Evolutionary conservation across 2,113 vertebrate species (phyloP).

Genomic region (Poicephalus meyeri): DNA sequence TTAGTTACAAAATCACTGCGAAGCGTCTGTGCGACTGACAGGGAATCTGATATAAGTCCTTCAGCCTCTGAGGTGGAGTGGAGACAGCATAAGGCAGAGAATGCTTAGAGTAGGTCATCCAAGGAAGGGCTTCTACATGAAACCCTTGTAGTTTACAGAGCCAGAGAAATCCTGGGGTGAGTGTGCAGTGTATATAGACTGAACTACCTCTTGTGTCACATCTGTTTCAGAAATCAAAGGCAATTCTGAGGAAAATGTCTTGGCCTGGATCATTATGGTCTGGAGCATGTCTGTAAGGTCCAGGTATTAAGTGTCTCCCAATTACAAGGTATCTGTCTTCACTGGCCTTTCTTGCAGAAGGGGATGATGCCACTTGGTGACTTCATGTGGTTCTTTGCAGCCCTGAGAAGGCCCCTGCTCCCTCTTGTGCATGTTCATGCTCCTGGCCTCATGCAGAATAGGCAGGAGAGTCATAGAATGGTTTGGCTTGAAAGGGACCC

Average conservation of each 20-base stretch:
- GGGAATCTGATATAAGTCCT: neutral
- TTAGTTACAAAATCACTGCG: neutral
- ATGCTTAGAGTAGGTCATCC: fast-evolving
- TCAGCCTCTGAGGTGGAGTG: neutral
- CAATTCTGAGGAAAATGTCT: neutral
- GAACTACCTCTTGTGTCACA: neutral
- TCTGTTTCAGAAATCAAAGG: neutral
- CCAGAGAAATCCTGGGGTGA: neutral
- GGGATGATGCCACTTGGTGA: neutral
- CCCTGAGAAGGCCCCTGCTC: neutral
- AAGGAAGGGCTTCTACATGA: neutral
- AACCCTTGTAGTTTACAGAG: neutral
- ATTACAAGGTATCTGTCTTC: neutral
- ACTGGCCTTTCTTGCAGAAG: neutral
- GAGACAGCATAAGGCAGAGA: neutral
- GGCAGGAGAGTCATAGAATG: neutral
- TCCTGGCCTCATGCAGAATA: neutral
- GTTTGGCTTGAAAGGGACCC: neutral
- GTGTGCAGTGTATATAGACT: neutral
- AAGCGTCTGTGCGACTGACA: neutral
- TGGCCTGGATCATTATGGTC: neutral
- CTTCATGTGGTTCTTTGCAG: neutral
- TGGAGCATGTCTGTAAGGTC: neutral
- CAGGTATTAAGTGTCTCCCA: neutral
- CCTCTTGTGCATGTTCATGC: neutral